Percentiles rank a stretch among this genome's conserved stretches.
Evolutionary conservation across 1,140 invertebrate species (phyloP).

Genomic region (Doryteuthis pealeii): DNA sequence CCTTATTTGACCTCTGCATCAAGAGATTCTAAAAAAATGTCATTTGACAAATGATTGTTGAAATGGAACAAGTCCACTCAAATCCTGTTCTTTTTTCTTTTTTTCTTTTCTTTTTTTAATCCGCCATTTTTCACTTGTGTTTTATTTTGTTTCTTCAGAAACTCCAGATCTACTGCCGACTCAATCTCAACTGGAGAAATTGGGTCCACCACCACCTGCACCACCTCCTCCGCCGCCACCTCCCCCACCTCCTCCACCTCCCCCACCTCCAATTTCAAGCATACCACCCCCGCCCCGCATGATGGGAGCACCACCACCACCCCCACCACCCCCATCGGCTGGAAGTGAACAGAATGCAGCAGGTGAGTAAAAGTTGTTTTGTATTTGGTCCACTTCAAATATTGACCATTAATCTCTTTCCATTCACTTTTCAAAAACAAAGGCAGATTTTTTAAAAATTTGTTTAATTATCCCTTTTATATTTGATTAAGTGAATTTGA

Average conservation of each 20-base stretch:
- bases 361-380: slow-evolving; percentile 26
- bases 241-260: slow-evolving; percentile 54
- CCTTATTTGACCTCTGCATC: no score
- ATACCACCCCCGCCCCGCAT: slow-evolving; percentile 35
- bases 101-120: neutral
- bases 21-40: no score
- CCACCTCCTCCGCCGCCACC: slow-evolving; percentile 46
- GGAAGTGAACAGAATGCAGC: slow-evolving; percentile 22
- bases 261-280: slow-evolving; percentile 33
- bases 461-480: no score
- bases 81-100: neutral
- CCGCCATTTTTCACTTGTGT: no score
- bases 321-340: slow-evolving; percentile 39
- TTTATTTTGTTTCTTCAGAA: neutral
- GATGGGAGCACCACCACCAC: slow-evolving; percentile 46
- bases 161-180: slow-evolving; percentile 27
- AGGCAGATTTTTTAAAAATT: no score
- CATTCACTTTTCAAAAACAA: no score
- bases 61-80: no score
- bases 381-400: no score
- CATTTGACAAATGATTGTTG: no score
- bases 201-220: slow-evolving; percentile 30
- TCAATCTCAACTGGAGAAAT: slow-evolving; percentile 24
- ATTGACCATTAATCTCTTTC: no score
- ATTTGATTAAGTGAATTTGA: no score